Evolutionary conservation across 1,140 invertebrate species (phyloP).

Genomic region (Anastrepha obliqua): DNA sequence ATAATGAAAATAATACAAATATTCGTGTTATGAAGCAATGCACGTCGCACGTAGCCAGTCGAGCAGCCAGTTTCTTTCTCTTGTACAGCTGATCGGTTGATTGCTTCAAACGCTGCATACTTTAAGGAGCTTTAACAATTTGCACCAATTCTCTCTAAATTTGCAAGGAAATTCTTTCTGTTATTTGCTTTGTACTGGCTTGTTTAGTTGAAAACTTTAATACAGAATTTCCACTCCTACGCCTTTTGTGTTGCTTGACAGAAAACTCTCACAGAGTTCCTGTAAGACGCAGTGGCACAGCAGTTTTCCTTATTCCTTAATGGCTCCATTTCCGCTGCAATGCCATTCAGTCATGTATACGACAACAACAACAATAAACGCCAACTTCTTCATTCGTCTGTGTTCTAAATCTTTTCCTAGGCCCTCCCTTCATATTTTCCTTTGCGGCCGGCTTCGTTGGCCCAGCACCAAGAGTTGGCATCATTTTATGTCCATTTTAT

Average conservation of each 20-base stretch:
- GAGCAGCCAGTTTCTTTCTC: neutral
- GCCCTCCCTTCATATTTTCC: neutral
- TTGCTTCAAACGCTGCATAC: neutral
- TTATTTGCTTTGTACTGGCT: neutral
- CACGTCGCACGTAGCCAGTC: neutral
- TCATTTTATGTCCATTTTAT: constrained; percentile 53
- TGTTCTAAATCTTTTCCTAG: neutral
- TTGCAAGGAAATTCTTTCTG: neutral
- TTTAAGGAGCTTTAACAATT: constrained; percentile 24
- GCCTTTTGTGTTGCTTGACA: constrained; percentile 41
- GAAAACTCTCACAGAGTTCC: neutral
- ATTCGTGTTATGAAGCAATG: neutral
- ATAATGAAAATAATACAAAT: neutral
- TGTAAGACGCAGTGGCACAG: constrained; percentile 63
- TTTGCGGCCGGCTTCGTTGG: neutral
- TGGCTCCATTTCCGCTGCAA: constrained; percentile 69
- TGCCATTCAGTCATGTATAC: constrained; percentile 55
- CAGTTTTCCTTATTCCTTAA: constrained; percentile 70
- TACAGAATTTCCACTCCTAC: constrained; percentile 54
- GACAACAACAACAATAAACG: neutral
- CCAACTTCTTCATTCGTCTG: neutral
- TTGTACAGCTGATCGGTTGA: neutral
- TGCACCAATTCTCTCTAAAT: constrained; percentile 61
- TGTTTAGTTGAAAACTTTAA: neutral
- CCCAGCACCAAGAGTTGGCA: neutral